phyloP scores from a whole-genome alignment of 2,113 vertebrate genomes.

The Macquaria australasica region DNA sequence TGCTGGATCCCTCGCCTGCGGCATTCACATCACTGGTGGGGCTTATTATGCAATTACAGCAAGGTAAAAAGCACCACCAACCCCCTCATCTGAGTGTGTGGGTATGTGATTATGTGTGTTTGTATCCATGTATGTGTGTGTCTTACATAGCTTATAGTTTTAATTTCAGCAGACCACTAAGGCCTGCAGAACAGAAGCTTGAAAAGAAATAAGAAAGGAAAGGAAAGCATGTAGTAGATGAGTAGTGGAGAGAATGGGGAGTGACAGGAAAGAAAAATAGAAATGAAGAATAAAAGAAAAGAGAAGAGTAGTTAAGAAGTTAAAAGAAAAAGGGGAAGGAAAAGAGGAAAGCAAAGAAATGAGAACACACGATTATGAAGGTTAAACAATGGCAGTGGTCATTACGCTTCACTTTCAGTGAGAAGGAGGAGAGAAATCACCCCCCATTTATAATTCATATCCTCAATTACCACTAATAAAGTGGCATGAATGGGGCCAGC shows the following conservation, averaged over 20 bases:
- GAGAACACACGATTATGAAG: conserved; percentile 96
- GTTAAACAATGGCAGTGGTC: conserved; percentile 91
- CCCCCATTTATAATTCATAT: conserved; percentile 99
- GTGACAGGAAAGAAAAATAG: conserved; percentile 39
- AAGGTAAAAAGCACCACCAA: conserved; percentile 67
- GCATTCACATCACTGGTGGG: conserved; percentile 72
- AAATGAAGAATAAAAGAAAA: conserved; percentile 43
- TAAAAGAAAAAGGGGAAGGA: conserved; percentile 49
- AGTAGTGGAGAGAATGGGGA: conserved; percentile 81
- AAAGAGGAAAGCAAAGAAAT: conserved; percentile 67
- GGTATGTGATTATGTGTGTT: conserved; percentile 37
- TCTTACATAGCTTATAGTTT: conserved; percentile 27
- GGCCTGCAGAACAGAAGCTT: conserved; percentile 27
- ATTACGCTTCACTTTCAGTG: conserved; percentile 96
- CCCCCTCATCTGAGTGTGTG: conserved; percentile 40
- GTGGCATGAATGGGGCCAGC: conserved; percentile 89
- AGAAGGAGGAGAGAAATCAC: conserved; percentile 86
- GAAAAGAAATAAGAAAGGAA: neutral
- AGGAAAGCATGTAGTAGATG: neutral
- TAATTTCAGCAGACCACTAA: conserved; percentile 20
- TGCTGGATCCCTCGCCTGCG: conserved; percentile 79
- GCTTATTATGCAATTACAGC: conserved; percentile 83
- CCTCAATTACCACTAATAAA: conserved; percentile 99
- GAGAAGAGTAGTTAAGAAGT: conserved; percentile 40
- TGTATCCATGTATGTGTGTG: conserved; percentile 25